Evolutionary conservation across 2,113 vertebrate genomes (phyloP).

Genomic region (Onychorhynchus coronatus): DNA sequence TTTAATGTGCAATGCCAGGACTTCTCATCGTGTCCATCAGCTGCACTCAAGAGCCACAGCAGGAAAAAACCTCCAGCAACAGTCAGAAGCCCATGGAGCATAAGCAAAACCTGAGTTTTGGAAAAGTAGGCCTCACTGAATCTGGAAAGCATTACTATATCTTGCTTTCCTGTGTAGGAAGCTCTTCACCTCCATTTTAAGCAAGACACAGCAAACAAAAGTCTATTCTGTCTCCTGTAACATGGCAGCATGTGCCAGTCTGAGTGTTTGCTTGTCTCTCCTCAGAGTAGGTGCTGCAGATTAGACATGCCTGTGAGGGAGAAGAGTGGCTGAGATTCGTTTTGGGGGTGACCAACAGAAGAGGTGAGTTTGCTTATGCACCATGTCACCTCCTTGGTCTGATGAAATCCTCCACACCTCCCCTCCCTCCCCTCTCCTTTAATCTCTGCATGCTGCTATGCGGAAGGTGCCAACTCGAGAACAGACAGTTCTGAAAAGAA

Average conservation of each 20-base stretch:
- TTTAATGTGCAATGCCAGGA: background rate
- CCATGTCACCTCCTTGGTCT: constrained; percentile 37
- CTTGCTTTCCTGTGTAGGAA: constrained; percentile 49
- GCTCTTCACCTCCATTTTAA: constrained; percentile 71
- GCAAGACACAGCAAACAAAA: constrained; percentile 57
- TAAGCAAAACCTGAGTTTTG: background rate
- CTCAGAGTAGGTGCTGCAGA: constrained; percentile 22
- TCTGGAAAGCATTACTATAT: constrained; percentile 20
- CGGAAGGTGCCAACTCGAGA: constrained; percentile 76
- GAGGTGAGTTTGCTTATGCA: constrained; percentile 45
- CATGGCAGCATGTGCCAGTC: constrained; percentile 12
- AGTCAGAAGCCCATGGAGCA: background rate
- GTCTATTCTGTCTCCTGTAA: constrained; percentile 46
- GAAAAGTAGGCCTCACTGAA: background rate
- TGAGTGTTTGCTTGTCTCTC: constrained; percentile 23
- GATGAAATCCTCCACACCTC: constrained; percentile 51
- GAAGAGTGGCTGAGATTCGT: constrained; percentile 22
- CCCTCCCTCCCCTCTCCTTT: constrained; percentile 57
- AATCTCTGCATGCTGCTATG: constrained; percentile 67
- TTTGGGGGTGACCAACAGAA: constrained; percentile 55
- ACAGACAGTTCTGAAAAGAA: constrained; percentile 78
- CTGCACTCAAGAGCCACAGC: background rate
- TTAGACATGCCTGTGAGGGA: constrained; percentile 16
- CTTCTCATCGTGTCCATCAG: background rate
- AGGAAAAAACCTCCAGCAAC: background rate